Evolutionary conservation across 35 echinoderm and acorn worm genomes (phyloP).

Genomic region (Ophioderma brevispina): DNA sequence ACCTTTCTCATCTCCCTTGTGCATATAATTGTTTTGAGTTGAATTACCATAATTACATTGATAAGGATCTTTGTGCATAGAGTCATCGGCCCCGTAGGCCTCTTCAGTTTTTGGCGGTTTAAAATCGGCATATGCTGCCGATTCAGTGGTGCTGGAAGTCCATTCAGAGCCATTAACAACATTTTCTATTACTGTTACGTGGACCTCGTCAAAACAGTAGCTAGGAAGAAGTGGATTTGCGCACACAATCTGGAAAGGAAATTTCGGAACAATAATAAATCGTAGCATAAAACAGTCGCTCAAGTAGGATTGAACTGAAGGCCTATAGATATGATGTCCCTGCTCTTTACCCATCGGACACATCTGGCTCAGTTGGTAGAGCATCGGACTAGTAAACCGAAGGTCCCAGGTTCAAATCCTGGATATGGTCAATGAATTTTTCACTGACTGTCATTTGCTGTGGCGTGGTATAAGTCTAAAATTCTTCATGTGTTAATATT

Average conservation of each 20-base stretch:
- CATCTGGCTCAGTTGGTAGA: too few species aligned
- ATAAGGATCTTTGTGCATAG: background rate
- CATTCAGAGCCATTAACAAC: background rate
- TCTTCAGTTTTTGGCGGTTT: background rate
- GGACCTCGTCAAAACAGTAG: slow-evolving; percentile 15
- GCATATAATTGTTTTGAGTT: background rate
- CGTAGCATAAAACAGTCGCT: too few species aligned
- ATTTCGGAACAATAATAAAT: too few species aligned
- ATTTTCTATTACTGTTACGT: background rate
- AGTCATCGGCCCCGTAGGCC: background rate
- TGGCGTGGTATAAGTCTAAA: too few species aligned
- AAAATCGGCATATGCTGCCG: background rate
- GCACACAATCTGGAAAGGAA: slow-evolving; percentile 36
- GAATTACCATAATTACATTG: background rate
- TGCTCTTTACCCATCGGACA: too few species aligned
- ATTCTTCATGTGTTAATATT: too few species aligned
- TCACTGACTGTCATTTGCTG: too few species aligned
- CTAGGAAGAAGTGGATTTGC: slow-evolving; percentile 40
- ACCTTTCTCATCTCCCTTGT: background rate
- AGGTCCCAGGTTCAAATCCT: too few species aligned
- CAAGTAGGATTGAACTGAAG: too few species aligned
- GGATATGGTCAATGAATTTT: too few species aligned
- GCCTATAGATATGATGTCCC: too few species aligned
- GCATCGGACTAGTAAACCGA: too few species aligned
- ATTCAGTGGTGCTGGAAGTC: background rate